Conservation (phyloP, 2,797 vertebrate genomes). For the Enteromius paludinosus region DNA sequence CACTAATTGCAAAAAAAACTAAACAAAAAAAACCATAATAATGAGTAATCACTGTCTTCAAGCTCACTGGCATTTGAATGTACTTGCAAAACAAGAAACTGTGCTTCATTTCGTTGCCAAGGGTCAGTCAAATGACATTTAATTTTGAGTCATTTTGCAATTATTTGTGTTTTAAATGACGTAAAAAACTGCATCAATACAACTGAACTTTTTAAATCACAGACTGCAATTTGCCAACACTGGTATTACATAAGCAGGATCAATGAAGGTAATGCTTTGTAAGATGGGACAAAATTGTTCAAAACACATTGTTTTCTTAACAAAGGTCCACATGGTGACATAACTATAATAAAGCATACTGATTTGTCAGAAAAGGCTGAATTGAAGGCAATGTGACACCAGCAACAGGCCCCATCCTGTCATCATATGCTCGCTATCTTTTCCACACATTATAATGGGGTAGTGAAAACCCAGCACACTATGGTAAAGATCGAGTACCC, state of each 20-base stretch:
- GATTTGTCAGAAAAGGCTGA: neutral
- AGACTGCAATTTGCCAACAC: neutral
- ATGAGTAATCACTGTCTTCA: neutral
- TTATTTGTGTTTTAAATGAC: neutral
- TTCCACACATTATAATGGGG: neutral
- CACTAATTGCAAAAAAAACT: neutral
- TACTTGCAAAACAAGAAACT: neutral
- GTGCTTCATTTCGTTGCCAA: neutral
- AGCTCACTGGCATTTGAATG: slow-evolving; percentile 4
- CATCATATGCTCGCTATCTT: slow-evolving; percentile 6
- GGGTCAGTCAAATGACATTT: neutral
- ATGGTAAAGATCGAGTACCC: slow-evolving; percentile 31
- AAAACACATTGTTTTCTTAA: neutral
- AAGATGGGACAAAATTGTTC: neutral
- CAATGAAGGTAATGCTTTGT: neutral
- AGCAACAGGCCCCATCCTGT: slow-evolving; percentile 22
- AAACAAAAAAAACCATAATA: neutral
- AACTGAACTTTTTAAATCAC: neutral
- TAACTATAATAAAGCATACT: neutral
- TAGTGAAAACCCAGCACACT: slow-evolving; percentile 1
- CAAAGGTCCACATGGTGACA: neutral
- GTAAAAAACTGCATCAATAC: neutral
- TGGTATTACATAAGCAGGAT: neutral
- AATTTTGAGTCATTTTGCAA: slow-evolving; percentile 1
- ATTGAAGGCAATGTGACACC: slow-evolving; percentile 1